Conservation (phyloP, 2,888 invertebrate genomes). For the Altica lythri region DNA sequence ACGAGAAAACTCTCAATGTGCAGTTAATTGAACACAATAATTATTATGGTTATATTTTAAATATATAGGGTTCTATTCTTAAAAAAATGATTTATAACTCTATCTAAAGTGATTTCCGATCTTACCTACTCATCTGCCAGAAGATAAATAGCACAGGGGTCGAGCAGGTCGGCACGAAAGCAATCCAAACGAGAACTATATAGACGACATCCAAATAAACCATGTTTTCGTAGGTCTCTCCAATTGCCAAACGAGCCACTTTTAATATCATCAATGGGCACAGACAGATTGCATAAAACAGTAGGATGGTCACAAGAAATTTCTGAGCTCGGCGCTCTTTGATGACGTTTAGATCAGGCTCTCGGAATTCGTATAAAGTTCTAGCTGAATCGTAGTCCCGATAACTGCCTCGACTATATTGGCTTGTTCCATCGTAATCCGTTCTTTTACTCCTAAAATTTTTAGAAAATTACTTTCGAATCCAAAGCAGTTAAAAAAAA, state of each 20-base stretch:
- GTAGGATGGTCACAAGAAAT: constrained; percentile 69
- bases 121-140: constrained; percentile 68
- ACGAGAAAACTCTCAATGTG: no score
- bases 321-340: constrained; percentile 71
- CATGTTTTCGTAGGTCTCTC: constrained; percentile 72
- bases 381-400: constrained; percentile 44
- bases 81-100: no score
- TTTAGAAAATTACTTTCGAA: no score
- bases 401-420: constrained; percentile 48
- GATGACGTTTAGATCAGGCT: constrained; percentile 62
- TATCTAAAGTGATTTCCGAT: no score
- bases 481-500: no score
- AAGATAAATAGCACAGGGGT: constrained; percentile 69
- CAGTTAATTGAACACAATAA: no score
- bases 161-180: constrained; percentile 69
- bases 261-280: constrained; percentile 68
- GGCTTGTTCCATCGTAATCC: constrained; percentile 49
- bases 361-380: constrained; percentile 60
- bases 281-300: constrained; percentile 67
- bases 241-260: constrained; percentile 66
- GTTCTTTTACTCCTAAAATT: constrained; percentile 45
- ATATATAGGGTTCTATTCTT: no score
- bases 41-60: no score
- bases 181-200: constrained; percentile 71
- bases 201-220: constrained; percentile 71